Evolutionary conservation across 2,113 vertebrate genomes (phyloP).

Genomic region (Halichoerus grypus): DNA sequence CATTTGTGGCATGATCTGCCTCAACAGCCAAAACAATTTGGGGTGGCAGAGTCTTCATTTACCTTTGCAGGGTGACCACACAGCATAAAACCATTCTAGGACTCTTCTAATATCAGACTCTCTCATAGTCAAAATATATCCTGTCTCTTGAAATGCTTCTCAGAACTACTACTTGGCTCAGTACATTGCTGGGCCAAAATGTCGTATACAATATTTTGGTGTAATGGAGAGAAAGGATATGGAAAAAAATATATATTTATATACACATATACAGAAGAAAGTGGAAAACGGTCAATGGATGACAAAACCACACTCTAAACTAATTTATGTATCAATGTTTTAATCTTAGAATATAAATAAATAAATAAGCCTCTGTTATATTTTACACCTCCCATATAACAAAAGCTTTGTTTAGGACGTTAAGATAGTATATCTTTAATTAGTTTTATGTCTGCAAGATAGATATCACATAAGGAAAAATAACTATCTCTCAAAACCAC

Average conservation of each 20-base stretch:
- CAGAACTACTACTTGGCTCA: not conserved
- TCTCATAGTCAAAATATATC: not conserved
- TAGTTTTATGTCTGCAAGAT: not conserved
- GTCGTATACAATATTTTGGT: not conserved
- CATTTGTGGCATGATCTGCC: not conserved
- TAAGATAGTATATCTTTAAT: not conserved
- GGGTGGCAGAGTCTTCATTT: not conserved
- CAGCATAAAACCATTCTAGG: not conserved
- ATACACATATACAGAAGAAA: not conserved
- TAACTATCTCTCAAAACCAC: not conserved
- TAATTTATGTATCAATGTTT: not conserved
- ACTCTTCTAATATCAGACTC: not conserved
- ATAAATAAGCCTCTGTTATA: not conserved
- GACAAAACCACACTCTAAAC: not conserved
- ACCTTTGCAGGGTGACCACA: not conserved
- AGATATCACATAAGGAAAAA: not conserved
- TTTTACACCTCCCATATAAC: not conserved
- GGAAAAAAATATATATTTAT: not conserved
- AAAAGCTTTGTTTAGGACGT: not conserved
- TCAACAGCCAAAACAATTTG: not conserved
- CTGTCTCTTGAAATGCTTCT: not conserved
- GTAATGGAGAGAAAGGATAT: not conserved
- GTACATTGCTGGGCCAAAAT: not conserved
- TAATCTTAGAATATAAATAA: slow-evolving; percentile 4
- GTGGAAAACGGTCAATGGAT: not conserved